Evolutionary conservation across 2,113 vertebrate species (phyloP).

Genomic region (Triplophysa tibetana): DNA sequence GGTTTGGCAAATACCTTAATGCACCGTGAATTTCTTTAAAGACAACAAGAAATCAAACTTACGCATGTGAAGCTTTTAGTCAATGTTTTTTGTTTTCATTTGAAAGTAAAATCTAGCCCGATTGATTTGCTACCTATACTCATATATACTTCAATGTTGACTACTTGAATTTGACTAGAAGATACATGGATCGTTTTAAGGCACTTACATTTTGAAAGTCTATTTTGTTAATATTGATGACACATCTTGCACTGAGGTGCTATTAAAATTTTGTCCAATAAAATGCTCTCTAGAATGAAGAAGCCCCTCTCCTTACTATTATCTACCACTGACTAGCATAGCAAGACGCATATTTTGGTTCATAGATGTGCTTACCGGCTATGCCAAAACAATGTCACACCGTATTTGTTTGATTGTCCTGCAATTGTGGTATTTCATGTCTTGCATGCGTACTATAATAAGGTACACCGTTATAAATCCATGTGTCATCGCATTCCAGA

Average conservation of each 20-base stretch:
- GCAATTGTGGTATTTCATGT: not conserved
- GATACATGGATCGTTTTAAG: too few species aligned
- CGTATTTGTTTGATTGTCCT: too few species aligned
- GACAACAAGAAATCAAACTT: not conserved
- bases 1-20: not conserved
- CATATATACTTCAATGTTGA: too few species aligned
- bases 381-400: too few species aligned
- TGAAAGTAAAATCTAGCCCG: not conserved
- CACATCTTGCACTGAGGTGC: not conserved
- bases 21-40: slow-evolving; percentile 35
- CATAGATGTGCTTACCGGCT: too few species aligned
- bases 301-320: too few species aligned
- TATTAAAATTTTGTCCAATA: not conserved
- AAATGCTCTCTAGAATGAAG: too few species aligned
- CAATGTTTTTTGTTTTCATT: not conserved
- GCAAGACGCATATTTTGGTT: too few species aligned
- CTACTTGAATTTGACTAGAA: too few species aligned
- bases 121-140: too few species aligned
- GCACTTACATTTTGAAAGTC: too few species aligned
- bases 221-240: not conserved
- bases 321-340: too few species aligned
- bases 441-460: not conserved
- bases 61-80: not conserved
- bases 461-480: not conserved
- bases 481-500: not conserved